Percentiles rank a stretch among this genome's conserved stretches.
These are phyloP conservation scores for Anadara kagoshimensis DNA, from an alignment of 1,140 invertebrate species.

Conservation along the genomic window DNA sequence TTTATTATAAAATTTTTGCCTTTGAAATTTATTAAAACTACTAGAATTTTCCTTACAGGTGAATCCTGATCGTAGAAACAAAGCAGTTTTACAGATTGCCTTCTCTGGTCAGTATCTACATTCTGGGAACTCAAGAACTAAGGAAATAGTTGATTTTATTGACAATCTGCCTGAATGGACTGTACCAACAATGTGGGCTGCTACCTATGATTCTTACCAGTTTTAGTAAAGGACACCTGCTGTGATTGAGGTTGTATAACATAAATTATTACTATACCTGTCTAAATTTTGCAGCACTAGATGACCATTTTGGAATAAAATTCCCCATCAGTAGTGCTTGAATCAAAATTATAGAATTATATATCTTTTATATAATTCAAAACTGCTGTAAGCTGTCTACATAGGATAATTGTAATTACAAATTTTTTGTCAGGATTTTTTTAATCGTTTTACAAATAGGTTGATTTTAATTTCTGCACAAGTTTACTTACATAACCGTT, in stretches of 20 bases:
- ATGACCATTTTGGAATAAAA: too few relatives aligned
- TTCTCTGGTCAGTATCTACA: constrained; percentile 80
- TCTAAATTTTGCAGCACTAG: too few relatives aligned
- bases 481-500: too few relatives aligned
- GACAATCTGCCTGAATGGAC: constrained; percentile 45
- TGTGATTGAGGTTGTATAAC: neutral
- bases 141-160: constrained; percentile 37
- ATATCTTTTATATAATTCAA: too few relatives aligned
- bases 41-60: constrained; percentile 27
- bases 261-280: too few relatives aligned
- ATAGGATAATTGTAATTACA: too few relatives aligned
- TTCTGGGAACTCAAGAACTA: constrained; percentile 77
- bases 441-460: too few relatives aligned
- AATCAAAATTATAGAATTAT: too few relatives aligned
- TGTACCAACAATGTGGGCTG: constrained; percentile 33
- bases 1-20: neutral
- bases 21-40: neutral
- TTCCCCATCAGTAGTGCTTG: too few relatives aligned
- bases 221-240: constrained; percentile 8
- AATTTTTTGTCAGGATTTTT: too few relatives aligned
- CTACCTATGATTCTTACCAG: constrained; percentile 26
- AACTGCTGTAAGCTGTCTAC: too few relatives aligned
- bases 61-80: constrained; percentile 11
- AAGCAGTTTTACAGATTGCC: constrained; percentile 76
- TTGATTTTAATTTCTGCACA: too few relatives aligned